Conservation (phyloP, 2,888 invertebrate genomes). For the Ectobius pallidus region DNA sequence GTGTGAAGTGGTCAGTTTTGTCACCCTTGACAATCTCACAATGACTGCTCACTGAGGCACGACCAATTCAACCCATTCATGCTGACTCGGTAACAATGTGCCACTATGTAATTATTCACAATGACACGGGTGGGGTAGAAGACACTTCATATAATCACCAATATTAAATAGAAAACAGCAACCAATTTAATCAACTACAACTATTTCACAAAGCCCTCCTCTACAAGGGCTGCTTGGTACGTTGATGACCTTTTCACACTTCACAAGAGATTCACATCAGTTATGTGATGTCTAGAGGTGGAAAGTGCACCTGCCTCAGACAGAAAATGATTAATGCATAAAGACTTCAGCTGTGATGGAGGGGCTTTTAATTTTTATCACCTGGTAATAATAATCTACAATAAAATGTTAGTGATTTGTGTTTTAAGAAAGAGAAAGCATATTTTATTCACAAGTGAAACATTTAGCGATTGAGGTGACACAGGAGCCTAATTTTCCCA, state of each 20-base stretch:
- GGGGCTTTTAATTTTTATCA: no score
- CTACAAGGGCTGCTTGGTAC: background rate
- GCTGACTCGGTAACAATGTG: slow-evolving; percentile 5
- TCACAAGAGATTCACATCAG: no score
- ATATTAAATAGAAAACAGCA: background rate
- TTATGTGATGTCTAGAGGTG: no score
- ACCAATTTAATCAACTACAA: slow-evolving; percentile 6
- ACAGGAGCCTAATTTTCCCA: no score
- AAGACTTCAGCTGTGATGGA: no score
- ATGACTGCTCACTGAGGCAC: background rate
- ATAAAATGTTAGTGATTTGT: no score
- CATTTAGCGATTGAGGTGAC: no score
- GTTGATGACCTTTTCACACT: slow-evolving; percentile 6
- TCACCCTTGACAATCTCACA: slow-evolving; percentile 4
- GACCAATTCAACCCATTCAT: slow-evolving; percentile 14
- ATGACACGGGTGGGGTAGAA: background rate
- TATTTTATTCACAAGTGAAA: no score
- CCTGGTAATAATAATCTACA: no score
- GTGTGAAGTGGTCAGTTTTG: slow-evolving; percentile 20
- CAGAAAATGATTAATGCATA: no score
- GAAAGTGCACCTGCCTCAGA: no score
- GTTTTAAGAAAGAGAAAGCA: no score
- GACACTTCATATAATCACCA: background rate
- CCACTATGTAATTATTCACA: slow-evolving; percentile 7
- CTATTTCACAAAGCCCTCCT: background rate